Evolutionary conservation across 2,888 invertebrate species (phyloP), one percentile per base, ranked within the genome.

Genomic region (Latrodectus elegans): DNA sequence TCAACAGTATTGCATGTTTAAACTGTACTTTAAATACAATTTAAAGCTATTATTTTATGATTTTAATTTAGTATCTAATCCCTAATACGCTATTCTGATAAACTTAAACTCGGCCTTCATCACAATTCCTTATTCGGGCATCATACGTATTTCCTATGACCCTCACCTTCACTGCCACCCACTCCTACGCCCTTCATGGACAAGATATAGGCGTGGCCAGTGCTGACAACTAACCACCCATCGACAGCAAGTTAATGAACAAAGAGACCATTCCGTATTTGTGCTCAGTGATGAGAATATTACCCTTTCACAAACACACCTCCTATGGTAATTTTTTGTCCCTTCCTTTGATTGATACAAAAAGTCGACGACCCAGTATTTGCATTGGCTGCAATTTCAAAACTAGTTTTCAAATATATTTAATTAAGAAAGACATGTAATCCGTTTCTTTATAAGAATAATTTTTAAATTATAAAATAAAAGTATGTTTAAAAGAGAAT

Each of bases 121-220:
- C 70, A 55, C 70, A 26, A 55, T 55, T 74, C 75, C 68, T 75
- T 68, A 75, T 75, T 82, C 65, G 17, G 26, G 74, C 68, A 70
- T 55, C 75, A 70, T 55, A 75, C 51, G 65, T 68, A 15, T 75
- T 70, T 53, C 53, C 15, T 53, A 52, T 67, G 72, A 72, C 72
- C 80, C 80, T 64, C 64, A 70, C 70, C 80, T 60, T 51, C 22
- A 12, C 17, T 68, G 22, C 22, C n/a, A 60, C 72, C 60, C 71
- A 49, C 10, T 53, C 14, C 77, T 26, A 12, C 22, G 15, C 55
- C 64, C 64, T 22, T 22, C 38, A 60, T 14, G 68, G 68, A 82
- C 82, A 82, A 82, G 82, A 82, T 65, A 82, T 75, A 70, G 82
- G 82, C 82, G 82, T 65, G 51, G 67, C 70, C 73, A 38, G 15